phyloP scores from a whole-genome alignment of 1,140 invertebrate genomes.

The Heliconius hewitsoni region DNA sequence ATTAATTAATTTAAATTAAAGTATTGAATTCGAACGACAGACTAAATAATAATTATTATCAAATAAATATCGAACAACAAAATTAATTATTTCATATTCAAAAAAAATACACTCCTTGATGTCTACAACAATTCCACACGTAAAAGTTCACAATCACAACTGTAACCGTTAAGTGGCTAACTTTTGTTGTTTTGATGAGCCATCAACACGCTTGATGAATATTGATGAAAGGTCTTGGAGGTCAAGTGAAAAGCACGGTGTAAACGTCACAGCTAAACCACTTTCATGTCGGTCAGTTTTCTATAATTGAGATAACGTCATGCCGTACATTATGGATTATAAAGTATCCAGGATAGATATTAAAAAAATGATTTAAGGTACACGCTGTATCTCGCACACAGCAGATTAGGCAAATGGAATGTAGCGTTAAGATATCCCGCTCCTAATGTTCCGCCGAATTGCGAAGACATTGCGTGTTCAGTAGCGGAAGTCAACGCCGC shows the following conservation, averaged over 20 bases:
- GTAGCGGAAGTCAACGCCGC: no score
- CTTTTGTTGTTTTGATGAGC: neutral
- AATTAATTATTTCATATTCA: neutral
- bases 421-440: no score
- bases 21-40: no score
- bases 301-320: constrained; percentile 20
- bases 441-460: no score
- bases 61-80: neutral
- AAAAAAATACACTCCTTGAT: neutral
- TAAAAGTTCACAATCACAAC: neutral
- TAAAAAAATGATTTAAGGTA: no score
- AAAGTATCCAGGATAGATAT: neutral
- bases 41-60: neutral
- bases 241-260: constrained; percentile 42
- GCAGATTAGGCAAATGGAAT: no score
- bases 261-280: constrained; percentile 35
- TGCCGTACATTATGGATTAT: neutral
- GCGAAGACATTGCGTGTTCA: no score
- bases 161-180: neutral
- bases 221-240: constrained; percentile 52
- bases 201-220: constrained; percentile 43
- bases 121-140: neutral
- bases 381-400: no score
- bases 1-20: no score
- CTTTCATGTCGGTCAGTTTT: constrained; percentile 33